Conservation (phyloP, 2,888 invertebrate genomes). For the Spisula solida region DNA sequence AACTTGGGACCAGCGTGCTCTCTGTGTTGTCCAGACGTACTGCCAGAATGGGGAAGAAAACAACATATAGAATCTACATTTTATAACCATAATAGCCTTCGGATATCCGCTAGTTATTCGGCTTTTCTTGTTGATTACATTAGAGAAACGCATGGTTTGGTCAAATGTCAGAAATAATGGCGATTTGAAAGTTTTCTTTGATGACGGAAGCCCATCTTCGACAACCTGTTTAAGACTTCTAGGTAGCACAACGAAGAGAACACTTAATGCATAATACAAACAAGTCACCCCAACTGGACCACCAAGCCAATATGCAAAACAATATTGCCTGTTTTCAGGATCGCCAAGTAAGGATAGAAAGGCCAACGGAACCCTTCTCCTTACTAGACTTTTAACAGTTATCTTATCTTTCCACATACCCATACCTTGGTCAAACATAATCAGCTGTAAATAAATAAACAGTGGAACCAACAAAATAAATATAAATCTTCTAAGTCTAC, state of each 20-base stretch:
- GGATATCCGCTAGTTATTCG: constrained; percentile 40
- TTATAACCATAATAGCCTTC: constrained; percentile 39
- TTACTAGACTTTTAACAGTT: constrained; percentile 25
- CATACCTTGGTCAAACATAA: constrained; percentile 23
- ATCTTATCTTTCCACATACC: constrained; percentile 21
- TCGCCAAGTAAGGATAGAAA: constrained; percentile 39
- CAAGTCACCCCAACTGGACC: constrained; percentile 30
- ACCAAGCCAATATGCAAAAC: constrained; percentile 39
- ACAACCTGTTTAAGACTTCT: constrained; percentile 45
- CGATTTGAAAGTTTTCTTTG: neutral
- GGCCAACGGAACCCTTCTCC: constrained; percentile 15
- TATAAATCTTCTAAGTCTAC: constrained; percentile 21
- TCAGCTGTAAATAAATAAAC: constrained; percentile 24
- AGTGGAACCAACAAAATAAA: constrained; percentile 18
- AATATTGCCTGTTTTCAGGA: neutral
- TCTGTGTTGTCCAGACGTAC: constrained; percentile 40
- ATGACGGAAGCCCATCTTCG: constrained; percentile 30
- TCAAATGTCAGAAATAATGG: constrained; percentile 47
- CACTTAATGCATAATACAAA: constrained; percentile 28
- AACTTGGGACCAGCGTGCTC: neutral
- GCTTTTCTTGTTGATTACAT: neutral
- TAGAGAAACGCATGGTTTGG: constrained; percentile 42
- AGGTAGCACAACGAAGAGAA: constrained; percentile 38
- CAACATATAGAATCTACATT: constrained; percentile 56
- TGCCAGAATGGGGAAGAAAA: constrained; percentile 53